These are phyloP conservation scores for Coecobrya sp. DNA, from an alignment of 2,888 invertebrate species.

Conservation along the genomic window DNA sequence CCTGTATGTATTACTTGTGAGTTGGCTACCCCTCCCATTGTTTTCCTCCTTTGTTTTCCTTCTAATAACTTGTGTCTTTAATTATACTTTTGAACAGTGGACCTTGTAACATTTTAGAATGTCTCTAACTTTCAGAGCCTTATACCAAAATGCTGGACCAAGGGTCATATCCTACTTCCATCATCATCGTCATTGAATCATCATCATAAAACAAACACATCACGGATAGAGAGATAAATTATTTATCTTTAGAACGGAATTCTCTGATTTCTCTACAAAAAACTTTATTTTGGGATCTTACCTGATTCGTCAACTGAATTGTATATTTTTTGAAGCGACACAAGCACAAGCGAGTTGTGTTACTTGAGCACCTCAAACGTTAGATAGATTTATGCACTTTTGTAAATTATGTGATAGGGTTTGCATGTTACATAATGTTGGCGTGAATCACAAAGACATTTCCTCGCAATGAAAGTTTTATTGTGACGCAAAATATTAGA, in stretches of 20 bases:
- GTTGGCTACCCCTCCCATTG: conserved; percentile 45
- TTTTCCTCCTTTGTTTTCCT: conserved; percentile 56
- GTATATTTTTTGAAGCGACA: conserved; percentile 22
- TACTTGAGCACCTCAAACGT: neutral
- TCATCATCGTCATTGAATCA: neutral
- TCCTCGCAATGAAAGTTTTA: conserved; percentile 62
- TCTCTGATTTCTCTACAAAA: neutral
- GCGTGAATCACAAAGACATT: conserved; percentile 67
- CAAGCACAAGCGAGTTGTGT: neutral
- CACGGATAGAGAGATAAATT: conserved; percentile 15
- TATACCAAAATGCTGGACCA: neutral
- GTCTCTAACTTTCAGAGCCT: neutral
- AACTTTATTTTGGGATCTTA: neutral
- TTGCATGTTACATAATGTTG: conserved; percentile 16
- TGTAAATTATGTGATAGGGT: conserved; percentile 10
- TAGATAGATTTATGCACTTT: neutral
- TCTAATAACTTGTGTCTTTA: conserved; percentile 51
- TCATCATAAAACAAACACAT: neutral
- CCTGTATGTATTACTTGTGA: conserved; percentile 40
- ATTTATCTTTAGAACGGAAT: conserved; percentile 29
- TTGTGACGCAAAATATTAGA: conserved; percentile 72
- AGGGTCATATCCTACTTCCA: conserved; percentile 30
- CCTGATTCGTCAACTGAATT: conserved; percentile 3
- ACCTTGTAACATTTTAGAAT: conserved; percentile 1
- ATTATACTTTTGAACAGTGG: conserved; percentile 43